Base-by-base conservation (phyloP, 2,113 vertebrate genomes). In the Progne subis region DNA sequence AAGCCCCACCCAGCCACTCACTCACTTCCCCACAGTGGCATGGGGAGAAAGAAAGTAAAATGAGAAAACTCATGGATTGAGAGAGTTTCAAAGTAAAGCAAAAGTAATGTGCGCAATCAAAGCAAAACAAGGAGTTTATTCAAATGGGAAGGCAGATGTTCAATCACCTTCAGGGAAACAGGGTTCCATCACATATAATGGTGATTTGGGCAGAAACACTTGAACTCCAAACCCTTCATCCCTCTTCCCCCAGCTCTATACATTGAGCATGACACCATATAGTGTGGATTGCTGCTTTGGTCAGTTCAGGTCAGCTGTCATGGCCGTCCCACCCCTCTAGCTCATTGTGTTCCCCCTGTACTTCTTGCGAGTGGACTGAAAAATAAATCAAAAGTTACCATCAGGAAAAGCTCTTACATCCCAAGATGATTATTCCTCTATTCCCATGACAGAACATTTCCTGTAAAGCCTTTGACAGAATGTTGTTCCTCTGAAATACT, bases 141-240 rank as follows among this genome's bases (percentile, higher is more conserved):
- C 24, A 28, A 8, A 37, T n/a, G n/a, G n/a, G 6, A 39, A 26
- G n/a, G 9, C 19, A 53, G 29, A 14, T 68, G 61, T 68, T 76
- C 39, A 18, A n/a, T 28, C 29, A 19, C 37, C 5, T 16, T 12
- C 31, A 29, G 39, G 55, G 64, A 44, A 28, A 28, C 20, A 43
- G 23, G 44, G 8, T 13, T 68, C 24, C 18, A 8, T 78, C 15
- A 44, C 2, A 3, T 0, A 0, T 47, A 47, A 14, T 0, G 1
- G 16, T 61, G 18, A 57, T 13, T 64, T 52, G 53, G 15, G 37
- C n/a, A 72, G 24, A 44, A 63, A 28, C 3, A 3, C 9, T 1
- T 0, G 16, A 18, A 12, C 24, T 69, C 28, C 5, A 1, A 86
- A 74, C 1, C 34, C 19, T 44, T 24, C 3, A n/a, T 39, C 60